Conservation (phyloP, 2,113 vertebrate genomes). For the Chelonoidis abingdonii region DNA sequence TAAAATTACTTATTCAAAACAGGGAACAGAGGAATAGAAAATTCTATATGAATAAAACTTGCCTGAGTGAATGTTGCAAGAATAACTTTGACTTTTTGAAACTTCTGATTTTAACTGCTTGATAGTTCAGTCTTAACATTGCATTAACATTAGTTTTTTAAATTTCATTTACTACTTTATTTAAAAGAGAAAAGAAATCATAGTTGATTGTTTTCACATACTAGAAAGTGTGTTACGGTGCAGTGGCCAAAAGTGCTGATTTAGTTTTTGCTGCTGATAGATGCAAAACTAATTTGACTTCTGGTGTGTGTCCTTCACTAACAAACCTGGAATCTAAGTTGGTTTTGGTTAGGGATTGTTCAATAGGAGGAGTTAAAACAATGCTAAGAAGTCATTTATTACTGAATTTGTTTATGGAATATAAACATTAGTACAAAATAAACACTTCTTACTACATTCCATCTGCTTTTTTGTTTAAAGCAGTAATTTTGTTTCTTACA, state of each 20-base stretch:
- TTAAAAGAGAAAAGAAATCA: neutral
- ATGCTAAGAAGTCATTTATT: fast-evolving
- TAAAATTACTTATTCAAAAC: neutral
- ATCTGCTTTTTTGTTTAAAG: neutral
- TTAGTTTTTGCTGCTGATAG: neutral
- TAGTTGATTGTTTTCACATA: neutral
- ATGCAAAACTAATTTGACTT: neutral
- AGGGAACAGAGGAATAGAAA: neutral
- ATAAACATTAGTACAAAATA: neutral
- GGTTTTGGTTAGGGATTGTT: neutral
- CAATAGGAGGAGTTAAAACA: neutral
- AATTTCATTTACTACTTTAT: neutral
- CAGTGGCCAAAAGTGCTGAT: neutral
- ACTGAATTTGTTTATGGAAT: neutral
- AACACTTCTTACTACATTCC: neutral
- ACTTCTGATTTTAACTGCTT: neutral
- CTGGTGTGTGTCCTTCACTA: fast-evolving
- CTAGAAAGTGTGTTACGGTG: neutral
- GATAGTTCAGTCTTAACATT: neutral
- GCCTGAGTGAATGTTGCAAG: neutral
- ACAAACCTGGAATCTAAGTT: neutral
- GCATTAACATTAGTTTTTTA: neutral
- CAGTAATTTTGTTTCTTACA: too few species aligned
- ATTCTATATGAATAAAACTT: neutral
- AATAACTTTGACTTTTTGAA: neutral